Percentiles rank a stretch among this genome's conserved stretches.
Conservation (phyloP, 2,888 invertebrate genomes). For the Lochmaea capreae region DNA sequence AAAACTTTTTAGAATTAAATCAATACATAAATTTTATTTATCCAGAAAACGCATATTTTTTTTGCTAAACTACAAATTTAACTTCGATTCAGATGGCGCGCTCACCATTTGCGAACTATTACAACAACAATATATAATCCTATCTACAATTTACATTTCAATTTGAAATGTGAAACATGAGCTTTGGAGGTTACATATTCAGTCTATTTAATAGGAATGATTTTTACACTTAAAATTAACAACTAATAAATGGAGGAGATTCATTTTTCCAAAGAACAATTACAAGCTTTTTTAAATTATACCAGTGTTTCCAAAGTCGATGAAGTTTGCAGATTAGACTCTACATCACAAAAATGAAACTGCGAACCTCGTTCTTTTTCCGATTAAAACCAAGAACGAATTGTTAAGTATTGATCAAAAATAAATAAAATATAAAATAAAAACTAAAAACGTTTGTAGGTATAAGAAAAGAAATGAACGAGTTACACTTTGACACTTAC, state of each 20-base stretch:
- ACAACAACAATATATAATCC: too few species aligned
- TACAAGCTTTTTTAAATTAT: background rate
- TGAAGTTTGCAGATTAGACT: constrained; percentile 11
- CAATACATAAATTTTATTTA: too few species aligned
- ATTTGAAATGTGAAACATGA: too few species aligned
- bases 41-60: too few species aligned
- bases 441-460: constrained; percentile 20
- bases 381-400: constrained; percentile 26
- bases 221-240: background rate
- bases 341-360: constrained; percentile 23
- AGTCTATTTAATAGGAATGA: background rate
- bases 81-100: too few species aligned
- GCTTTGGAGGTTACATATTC: background rate
- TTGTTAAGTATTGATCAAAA: constrained; percentile 32
- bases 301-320: constrained; percentile 4
- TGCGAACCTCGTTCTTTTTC: constrained; percentile 26
- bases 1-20: too few species aligned
- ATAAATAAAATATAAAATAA: constrained; percentile 28
- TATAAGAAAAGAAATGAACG: constrained; percentile 14
- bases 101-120: too few species aligned
- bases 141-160: too few species aligned
- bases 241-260: background rate
- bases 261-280: background rate
- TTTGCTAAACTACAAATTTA: too few species aligned
- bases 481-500: constrained; percentile 55